Base-by-base conservation (phyloP, 2,888 invertebrate genomes). In the Euplexia lucipara region DNA sequence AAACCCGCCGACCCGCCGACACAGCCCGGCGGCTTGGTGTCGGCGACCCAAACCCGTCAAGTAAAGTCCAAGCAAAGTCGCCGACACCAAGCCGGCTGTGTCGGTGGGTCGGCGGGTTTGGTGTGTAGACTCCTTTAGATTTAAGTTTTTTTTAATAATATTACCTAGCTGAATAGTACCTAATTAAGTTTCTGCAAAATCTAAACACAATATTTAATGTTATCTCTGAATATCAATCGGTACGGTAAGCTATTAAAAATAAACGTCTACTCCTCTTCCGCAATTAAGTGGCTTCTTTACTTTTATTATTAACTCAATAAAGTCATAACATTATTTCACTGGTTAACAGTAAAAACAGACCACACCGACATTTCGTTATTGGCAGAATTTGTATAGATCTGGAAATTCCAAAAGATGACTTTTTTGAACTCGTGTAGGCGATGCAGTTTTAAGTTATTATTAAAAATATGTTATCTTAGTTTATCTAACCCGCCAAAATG, bases 261-360 rank as follows among this genome's bases (percentile, higher is more conserved):
- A 45, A 51, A 53, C 7, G 44, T 57, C 51, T 22, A 30, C 42
- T 56, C 10, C 20, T 34, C 63, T 70, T 63, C 69, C 65, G 60
- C 58, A 63, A 69, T 65, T 61, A 75, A 66, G 16, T 37, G 14
- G 57, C 47, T 56, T 30, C 10, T 64, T 37, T 48, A 47, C 49
- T 77, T 26, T 26, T 26, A 3, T 72, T 62, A 75, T 61, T 18
- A 47, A 45, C 45, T 39, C 45, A 39, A 74, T 60, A 59, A 53
- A 54, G 12, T 14, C 42, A 63, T 79, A 65, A 75, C 64, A 54
- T 41, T 16, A 45, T 69, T 10, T 45, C 18, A 9, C 8, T 18
- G 12, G 4, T 20, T 59, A 68, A 59, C 42, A 44, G 60, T 49
- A 45, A 39, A n/a, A 16, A 6, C 9, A 26, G 16, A 51, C 37